Evolutionary conservation across 37 sponge, comb jelly and placozoan species (phyloP).

Genomic region (Halisarca cf. caerulea): DNA sequence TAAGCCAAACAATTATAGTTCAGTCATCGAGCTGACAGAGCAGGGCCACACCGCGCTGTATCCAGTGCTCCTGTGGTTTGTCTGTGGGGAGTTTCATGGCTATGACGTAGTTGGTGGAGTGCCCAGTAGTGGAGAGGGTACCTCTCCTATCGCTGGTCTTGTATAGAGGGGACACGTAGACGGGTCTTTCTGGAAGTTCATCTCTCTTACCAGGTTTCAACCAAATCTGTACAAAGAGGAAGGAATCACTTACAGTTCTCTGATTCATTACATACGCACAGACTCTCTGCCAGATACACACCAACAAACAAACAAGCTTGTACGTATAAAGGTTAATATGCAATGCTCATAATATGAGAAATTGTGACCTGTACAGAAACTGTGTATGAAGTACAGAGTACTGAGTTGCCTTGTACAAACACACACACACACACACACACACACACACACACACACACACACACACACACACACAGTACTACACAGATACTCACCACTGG

Average conservation of each 20-base stretch:
- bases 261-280: too few relatives aligned
- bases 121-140: conserved; percentile 97
- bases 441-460: too few relatives aligned
- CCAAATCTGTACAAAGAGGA: conserved; percentile 74
- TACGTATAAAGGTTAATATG: too few relatives aligned
- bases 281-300: too few relatives aligned
- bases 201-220: conserved; percentile 93
- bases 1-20: not conserved
- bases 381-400: not conserved
- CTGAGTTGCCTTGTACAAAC: not conserved
- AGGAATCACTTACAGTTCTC: too few relatives aligned
- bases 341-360: too few relatives aligned
- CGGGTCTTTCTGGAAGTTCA: conserved; percentile 75
- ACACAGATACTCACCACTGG: conserved; percentile 80
- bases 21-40: conserved; percentile 98
- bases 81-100: conserved; percentile 93
- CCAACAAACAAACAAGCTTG: too few relatives aligned
- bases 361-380: too few relatives aligned
- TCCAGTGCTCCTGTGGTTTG: conserved; percentile 96
- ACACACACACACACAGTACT: too few relatives aligned
- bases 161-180: conserved; percentile 93
- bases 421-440: conserved; percentile 31
- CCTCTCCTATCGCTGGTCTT: conserved; percentile 99
- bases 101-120: conserved; percentile 99
- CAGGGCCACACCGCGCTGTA: conserved; percentile 95